Conservation (phyloP, 2,888 invertebrate genomes). For the Drosophila merina region DNA sequence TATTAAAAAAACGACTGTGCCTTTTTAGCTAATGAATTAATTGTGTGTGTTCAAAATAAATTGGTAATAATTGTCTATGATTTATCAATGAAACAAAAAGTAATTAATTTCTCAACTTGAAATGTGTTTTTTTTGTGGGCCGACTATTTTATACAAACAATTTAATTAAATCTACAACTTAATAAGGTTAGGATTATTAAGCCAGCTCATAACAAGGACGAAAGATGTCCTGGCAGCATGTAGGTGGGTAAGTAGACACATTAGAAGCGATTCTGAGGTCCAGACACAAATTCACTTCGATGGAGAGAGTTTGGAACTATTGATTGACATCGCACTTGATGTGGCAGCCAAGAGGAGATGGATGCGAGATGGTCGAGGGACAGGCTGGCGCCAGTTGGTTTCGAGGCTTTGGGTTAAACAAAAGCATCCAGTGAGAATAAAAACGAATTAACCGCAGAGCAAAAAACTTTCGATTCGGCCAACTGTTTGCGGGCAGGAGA, state of each 20-base stretch:
- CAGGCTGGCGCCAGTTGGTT: conserved; percentile 36
- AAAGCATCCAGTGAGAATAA: conserved; percentile 27
- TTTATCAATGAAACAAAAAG: not conserved
- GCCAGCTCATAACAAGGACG: not conserved
- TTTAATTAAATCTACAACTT: not conserved
- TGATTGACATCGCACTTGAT: conserved; percentile 49
- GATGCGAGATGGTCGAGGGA: not conserved
- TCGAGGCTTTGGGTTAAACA: conserved; percentile 30
- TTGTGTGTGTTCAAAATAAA: not conserved
- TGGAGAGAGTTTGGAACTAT: conserved; percentile 22
- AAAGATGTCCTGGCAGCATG: not conserved
- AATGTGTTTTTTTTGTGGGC: not conserved
- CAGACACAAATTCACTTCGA: conserved; percentile 2
- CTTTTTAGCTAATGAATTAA: not conserved
- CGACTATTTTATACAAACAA: not conserved
- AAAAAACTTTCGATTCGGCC: conserved; percentile 35
- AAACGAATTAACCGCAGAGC: conserved; percentile 44
- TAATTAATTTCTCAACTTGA: not conserved
- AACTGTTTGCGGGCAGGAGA: conserved; percentile 26
- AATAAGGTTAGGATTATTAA: not conserved
- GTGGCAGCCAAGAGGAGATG: conserved; percentile 6
- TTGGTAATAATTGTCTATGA: not conserved
- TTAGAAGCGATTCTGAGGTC: not conserved
- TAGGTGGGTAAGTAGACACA: conserved; percentile 7
- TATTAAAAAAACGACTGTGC: not conserved